Percentiles rank a stretch among this genome's conserved stretches.
These are phyloP conservation scores for Hesperia comma DNA, from an alignment of 2,888 invertebrate species.

Conservation along the genomic window DNA sequence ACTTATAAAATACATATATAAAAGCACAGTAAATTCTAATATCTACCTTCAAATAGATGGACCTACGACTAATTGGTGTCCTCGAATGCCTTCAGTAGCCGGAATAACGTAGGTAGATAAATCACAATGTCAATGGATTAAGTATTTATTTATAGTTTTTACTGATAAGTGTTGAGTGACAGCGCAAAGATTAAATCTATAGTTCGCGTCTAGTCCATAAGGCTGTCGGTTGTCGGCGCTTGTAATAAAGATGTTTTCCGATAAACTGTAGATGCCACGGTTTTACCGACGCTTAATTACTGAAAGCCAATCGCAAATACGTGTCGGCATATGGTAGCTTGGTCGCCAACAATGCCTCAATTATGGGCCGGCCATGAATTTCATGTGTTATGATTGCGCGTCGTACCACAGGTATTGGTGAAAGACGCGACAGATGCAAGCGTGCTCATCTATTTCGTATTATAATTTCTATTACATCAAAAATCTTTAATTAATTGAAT, in stretches of 20 bases:
- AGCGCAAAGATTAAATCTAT: conserved; percentile 36
- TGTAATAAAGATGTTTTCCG: conserved; percentile 57
- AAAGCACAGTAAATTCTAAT: neutral
- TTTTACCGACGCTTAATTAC: conserved; percentile 54
- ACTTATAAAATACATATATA: no score
- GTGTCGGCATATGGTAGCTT: conserved; percentile 50
- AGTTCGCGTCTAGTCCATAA: conserved; percentile 30
- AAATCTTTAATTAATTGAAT: no score
- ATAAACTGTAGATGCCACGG: conserved; percentile 52
- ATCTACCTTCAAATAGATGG: neutral
- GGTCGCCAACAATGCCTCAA: conserved; percentile 51
- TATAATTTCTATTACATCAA: no score
- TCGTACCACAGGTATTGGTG: conserved; percentile 39
- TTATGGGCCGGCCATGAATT: conserved; percentile 53
- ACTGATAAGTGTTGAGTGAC: conserved; percentile 35
- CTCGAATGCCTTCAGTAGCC: conserved; percentile 6
- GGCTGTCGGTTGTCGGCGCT: conserved; percentile 35
- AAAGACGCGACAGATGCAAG: conserved; percentile 55
- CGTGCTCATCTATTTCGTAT: conserved; percentile 36
- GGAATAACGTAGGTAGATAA: conserved; percentile 19
- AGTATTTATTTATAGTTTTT: conserved; percentile 28
- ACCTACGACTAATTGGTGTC: conserved; percentile 9
- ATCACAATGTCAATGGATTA: conserved; percentile 34
- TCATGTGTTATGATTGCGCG: conserved; percentile 57
- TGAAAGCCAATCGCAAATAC: conserved; percentile 58